phyloP scores from a whole-genome alignment of 30 jellyfish, hydroid and myxozoan genomes.

The Hydractinia symbiolongicarpus region DNA sequence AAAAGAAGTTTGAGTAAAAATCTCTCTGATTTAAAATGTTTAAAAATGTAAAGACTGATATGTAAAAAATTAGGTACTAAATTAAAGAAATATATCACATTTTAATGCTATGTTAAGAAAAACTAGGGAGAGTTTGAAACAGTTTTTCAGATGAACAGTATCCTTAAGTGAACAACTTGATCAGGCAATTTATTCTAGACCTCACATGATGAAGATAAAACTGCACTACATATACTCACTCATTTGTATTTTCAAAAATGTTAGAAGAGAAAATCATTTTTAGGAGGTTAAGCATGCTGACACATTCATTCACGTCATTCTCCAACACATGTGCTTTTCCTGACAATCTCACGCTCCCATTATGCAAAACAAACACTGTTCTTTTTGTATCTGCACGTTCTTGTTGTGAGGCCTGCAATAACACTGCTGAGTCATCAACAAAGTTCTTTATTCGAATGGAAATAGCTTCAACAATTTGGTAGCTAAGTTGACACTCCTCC shows the following conservation, averaged over 20 bases:
- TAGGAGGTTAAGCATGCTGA: not conserved
- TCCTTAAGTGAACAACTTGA: too few species aligned
- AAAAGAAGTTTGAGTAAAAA: too few species aligned
- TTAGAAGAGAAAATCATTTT: not conserved
- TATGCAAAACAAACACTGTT: conserved; percentile 13
- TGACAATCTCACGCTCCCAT: conserved; percentile 12
- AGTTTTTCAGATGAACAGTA: too few species aligned
- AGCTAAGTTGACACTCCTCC: not conserved
- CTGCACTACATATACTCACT: not conserved
- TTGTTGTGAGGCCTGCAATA: conserved; percentile 7
- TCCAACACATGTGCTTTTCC: conserved; percentile 23
- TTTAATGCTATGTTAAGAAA: too few species aligned
- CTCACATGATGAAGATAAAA: not conserved
- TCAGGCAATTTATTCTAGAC: too few species aligned
- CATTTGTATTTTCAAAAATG: not conserved
- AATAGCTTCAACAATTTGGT: not conserved
- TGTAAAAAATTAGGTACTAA: too few species aligned
- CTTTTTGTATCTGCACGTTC: conserved; percentile 18
- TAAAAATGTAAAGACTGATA: too few species aligned
- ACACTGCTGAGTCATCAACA: not conserved
- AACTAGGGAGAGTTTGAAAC: too few species aligned
- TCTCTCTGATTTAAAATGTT: too few species aligned
- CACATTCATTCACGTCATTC: conserved; percentile 13
- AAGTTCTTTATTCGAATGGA: not conserved
- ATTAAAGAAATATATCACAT: too few species aligned